Evolutionary conservation across 2,113 vertebrate genomes (phyloP), one percentile per base, ranked within the genome.

Genomic region (Sula dactylatra): DNA sequence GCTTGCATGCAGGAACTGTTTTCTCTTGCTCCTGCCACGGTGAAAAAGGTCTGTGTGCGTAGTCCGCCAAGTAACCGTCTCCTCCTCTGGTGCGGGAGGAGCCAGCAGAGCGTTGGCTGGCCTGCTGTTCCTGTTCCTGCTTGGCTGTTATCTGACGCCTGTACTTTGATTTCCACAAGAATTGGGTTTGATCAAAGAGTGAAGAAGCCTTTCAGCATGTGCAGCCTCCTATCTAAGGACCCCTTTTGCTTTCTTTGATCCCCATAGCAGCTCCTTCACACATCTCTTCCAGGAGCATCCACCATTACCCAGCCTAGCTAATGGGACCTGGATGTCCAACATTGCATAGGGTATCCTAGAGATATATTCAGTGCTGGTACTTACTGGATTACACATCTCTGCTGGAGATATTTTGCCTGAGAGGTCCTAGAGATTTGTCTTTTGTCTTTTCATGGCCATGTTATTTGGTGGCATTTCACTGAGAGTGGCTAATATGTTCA

Each of bases 111-210:
- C 3, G 0, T 6, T 20, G 40, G 24, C 66, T 3, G 10, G 24
- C 4, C 6, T 18, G 26, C 32, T 0, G 0, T 31, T 21, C 56
- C 56, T 49, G n/a, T n/a, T n/a, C n/a, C n/a, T 7, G 4, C 29
- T 22, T 4, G 0, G 3, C 17, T 1, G 3, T 65, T 78, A 81
- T 13, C 24, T 13, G 3, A 38, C 0, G 0, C 38, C 65, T 15
- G 8, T 25, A 26, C 54, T 82, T 47, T 7, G 1, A 49, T 74
- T 79, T 55, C 79, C 72, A 25, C 3, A 1, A 78, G 58, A 59
- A 55, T 0, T 45, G 42, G 27, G 4, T 62, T 34, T 17, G n/a
- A 40, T 58, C 16, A 32, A 55, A 19, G 7, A 36, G 29, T 42
- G 31, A 78, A 67, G 47, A 49, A 73, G 58, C 50, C 64, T 78